Conservation (phyloP, 1,140 invertebrate species). For the Steinernema khuongi region DNA sequence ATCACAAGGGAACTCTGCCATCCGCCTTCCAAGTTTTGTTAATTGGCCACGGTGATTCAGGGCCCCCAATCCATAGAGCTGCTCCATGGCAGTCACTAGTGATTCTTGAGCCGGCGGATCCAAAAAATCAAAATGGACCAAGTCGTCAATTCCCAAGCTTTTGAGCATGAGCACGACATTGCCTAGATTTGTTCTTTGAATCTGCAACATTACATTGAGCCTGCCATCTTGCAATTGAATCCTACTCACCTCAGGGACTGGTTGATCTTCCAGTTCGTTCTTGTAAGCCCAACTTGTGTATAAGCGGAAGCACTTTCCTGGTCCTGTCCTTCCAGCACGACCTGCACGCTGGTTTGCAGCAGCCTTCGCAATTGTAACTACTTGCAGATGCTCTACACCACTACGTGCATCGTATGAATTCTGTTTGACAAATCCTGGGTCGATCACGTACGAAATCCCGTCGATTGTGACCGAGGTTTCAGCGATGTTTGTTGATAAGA, state of each 20-base stretch:
- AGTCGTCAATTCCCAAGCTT: constrained; percentile 91
- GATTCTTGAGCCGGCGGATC: constrained; percentile 97
- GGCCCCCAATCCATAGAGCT: constrained; percentile 93
- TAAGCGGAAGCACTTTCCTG: constrained; percentile 90
- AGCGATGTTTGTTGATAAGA: constrained; percentile 96
- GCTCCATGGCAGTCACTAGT: constrained; percentile 83
- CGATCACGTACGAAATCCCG: constrained; percentile 97
- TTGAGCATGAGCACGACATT: constrained; percentile 95
- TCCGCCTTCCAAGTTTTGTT: constrained; percentile 88
- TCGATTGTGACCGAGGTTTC: constrained; percentile 98
- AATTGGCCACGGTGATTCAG: constrained; percentile 91
- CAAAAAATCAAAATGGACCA: constrained; percentile 96
- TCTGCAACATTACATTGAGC: constrained; percentile 60
- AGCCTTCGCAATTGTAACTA: constrained; percentile 93
- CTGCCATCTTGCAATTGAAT: constrained; percentile 1
- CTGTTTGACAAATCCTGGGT: constrained; percentile 97
- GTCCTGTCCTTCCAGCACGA: constrained; percentile 80
- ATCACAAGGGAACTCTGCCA: constrained; percentile 98
- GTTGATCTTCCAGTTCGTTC: constrained; percentile 94
- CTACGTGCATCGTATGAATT: constrained; percentile 97
- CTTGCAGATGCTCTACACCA: constrained; percentile 94
- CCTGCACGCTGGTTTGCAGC: constrained; percentile 90
- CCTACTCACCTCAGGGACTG: constrained; percentile 75
- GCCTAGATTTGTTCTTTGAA: constrained; percentile 92
- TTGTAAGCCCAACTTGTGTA: constrained; percentile 96